These are phyloP conservation scores for Psix sp. DNA, from an alignment of 1,140 invertebrate species.

Conservation along the genomic window DNA sequence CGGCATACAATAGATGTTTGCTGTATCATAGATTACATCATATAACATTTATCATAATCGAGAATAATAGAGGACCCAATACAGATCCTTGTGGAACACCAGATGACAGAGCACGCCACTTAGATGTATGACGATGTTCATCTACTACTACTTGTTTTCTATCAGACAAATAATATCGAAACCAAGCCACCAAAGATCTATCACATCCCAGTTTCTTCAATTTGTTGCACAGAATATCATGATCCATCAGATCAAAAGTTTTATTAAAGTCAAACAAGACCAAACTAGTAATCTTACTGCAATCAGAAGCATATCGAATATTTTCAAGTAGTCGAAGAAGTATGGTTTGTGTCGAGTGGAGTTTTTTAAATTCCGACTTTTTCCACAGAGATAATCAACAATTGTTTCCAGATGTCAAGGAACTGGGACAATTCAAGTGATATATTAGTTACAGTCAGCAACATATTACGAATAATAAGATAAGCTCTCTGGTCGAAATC, in stretches of 20 bases:
- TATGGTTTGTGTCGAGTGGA: not conserved
- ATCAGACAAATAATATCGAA: not conserved
- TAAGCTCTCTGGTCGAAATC: no score
- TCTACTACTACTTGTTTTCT: not conserved
- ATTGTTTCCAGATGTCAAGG: no score
- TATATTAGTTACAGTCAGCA: no score
- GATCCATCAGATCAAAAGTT: not conserved
- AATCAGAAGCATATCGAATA: not conserved
- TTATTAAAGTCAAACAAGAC: not conserved
- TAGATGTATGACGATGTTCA: not conserved
- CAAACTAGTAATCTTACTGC: not conserved
- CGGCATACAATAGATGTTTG: conserved; percentile 4
- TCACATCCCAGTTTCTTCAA: not conserved
- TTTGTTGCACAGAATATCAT: not conserved
- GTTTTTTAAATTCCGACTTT: not conserved
- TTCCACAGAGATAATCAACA: no score
- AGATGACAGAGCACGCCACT: not conserved
- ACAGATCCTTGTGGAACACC: not conserved
- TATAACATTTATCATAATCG: not conserved
- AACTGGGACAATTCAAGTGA: no score
- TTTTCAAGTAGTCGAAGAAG: not conserved
- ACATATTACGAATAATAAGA: no score
- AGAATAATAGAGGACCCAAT: conserved; percentile 1
- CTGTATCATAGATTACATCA: not conserved
- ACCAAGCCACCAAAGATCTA: not conserved